Evolutionary conservation across 2,797 vertebrate species (phyloP).

Genomic region (Siniperca obscura): DNA sequence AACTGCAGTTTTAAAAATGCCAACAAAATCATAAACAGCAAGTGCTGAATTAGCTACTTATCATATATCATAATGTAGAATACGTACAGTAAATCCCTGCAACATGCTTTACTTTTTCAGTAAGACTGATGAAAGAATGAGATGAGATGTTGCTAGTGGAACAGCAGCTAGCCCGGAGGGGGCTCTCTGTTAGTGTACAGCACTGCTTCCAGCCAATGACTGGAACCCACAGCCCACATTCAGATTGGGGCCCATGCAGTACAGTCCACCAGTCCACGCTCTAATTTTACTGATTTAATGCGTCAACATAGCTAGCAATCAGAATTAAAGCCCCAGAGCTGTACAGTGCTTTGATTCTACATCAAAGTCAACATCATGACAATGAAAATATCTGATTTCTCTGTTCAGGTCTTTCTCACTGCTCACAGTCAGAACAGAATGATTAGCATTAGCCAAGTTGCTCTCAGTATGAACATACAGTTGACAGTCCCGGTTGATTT

Average conservation of each 20-base stretch:
- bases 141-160: background rate
- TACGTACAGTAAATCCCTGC: background rate
- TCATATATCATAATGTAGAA: background rate
- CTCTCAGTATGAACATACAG: constrained; percentile 7
- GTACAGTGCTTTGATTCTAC: too few relatives aligned
- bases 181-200: background rate
- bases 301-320: too few relatives aligned
- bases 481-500: background rate
- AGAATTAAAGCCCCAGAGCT: too few relatives aligned
- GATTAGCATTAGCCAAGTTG: background rate
- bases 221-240: too few relatives aligned
- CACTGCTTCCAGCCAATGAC: too few relatives aligned
- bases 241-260: too few relatives aligned
- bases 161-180: background rate
- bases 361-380: background rate
- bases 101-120: background rate
- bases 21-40: background rate
- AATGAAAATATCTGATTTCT: too few relatives aligned
- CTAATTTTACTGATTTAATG: too few relatives aligned
- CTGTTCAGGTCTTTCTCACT: too few relatives aligned
- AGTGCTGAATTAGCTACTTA: background rate
- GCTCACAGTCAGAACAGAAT: background rate
- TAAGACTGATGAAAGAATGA: background rate
- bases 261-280: too few relatives aligned
- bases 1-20: background rate